Conservation (phyloP, 2,797 vertebrate genomes). For the Enteromius argenteus region DNA sequence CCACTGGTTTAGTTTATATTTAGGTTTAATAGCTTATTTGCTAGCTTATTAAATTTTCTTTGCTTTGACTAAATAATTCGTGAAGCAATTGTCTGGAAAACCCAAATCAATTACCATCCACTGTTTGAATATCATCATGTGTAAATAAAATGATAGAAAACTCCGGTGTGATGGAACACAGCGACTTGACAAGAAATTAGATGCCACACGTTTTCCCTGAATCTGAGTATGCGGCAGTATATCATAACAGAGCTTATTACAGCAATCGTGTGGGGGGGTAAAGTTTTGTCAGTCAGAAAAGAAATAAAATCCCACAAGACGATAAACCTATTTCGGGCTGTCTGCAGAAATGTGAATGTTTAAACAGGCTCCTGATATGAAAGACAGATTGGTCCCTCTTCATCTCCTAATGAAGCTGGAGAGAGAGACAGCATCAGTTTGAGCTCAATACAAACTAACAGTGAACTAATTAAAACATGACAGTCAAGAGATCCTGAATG, state of each 20-base stretch:
- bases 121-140: constrained; percentile 9
- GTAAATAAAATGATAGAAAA: constrained; percentile 12
- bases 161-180: not conserved
- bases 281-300: constrained; percentile 25
- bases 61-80: constrained; percentile 24
- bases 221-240: not conserved
- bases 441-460: constrained; percentile 35
- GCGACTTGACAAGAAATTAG: constrained; percentile 33
- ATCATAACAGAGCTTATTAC: constrained; percentile 22
- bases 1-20: constrained; percentile 22
- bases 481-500: constrained; percentile 36
- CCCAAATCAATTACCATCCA: constrained; percentile 34
- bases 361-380: constrained; percentile 37
- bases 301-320: constrained; percentile 34
- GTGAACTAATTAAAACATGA: constrained; percentile 48
- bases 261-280: not conserved
- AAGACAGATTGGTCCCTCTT: constrained; percentile 42
- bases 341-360: constrained; percentile 39
- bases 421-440: constrained; percentile 14
- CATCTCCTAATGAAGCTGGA: constrained; percentile 40
- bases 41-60: constrained; percentile 30
- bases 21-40: constrained; percentile 16
- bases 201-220: constrained; percentile 40
- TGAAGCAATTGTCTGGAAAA: constrained; percentile 45
- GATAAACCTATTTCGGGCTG: constrained; percentile 31